Evolutionary conservation across 2,113 vertebrate species (phyloP).

Genomic region (Oreamnos americanus): DNA sequence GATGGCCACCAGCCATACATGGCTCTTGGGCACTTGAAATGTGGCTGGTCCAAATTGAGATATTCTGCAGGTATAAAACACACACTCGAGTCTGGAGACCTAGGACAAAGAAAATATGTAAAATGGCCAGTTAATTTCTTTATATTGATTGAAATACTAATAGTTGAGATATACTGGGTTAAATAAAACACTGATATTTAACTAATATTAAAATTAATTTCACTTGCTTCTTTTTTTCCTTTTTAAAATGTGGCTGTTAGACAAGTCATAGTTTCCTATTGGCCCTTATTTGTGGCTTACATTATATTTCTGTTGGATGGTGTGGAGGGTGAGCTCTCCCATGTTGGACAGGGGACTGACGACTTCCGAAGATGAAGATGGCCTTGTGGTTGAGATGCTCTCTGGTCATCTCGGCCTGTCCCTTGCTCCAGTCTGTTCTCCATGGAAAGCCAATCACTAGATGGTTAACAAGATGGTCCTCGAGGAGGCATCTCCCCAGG

Average conservation of each 20-base stretch:
- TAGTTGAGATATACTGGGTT: background rate
- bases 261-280: background rate
- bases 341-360: background rate
- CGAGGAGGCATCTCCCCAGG: background rate
- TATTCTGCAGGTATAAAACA: background rate
- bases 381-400: background rate
- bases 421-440: slow-evolving; percentile 58
- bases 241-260: background rate
- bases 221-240: background rate
- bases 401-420: background rate
- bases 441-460: slow-evolving; percentile 59
- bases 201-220: background rate
- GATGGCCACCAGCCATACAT: accelerated
- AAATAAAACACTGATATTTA: background rate
- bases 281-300: background rate
- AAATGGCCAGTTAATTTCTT: background rate
- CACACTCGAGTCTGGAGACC: background rate
- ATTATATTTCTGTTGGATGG: background rate
- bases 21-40: background rate
- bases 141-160: background rate
- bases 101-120: background rate
- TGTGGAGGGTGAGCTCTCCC: background rate
- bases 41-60: background rate
- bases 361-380: background rate
- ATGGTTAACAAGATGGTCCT: slow-evolving; percentile 67